A percentile compares a stretch with the other conserved stretches of the same genome.
Conservation (phyloP, 2,113 vertebrate species). For the Toxotes chatareus region DNA sequence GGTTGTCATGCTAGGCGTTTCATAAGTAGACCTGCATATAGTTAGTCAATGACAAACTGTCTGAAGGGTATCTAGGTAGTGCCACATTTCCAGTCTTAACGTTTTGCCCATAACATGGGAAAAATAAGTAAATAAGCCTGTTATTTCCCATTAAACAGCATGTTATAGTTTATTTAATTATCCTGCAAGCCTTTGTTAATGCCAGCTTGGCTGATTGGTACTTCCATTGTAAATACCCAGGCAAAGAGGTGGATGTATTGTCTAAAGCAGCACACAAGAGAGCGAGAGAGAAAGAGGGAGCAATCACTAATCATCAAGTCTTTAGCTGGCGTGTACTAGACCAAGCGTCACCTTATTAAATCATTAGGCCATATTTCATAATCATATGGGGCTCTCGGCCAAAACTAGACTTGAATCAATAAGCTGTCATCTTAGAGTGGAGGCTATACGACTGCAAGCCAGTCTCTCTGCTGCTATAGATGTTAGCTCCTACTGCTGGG, state of each 20-base stretch:
- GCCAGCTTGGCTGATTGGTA: not conserved
- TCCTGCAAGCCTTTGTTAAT: not conserved
- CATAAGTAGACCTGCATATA: slow-evolving; percentile 28
- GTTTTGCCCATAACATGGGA: not conserved
- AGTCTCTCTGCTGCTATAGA: slow-evolving; percentile 38
- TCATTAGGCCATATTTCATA: slow-evolving; percentile 73
- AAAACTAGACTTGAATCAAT: slow-evolving; percentile 67
- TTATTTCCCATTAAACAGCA: not conserved
- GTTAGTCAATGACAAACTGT: slow-evolving; percentile 40
- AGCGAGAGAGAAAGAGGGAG: slow-evolving; percentile 15
- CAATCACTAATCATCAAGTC: slow-evolving; percentile 61
- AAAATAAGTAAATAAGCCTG: too few relatives aligned
- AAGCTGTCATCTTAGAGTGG: slow-evolving; percentile 58
- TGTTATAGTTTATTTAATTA: not conserved
- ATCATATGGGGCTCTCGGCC: slow-evolving; percentile 58
- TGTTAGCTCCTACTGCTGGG: slow-evolving; percentile 27
- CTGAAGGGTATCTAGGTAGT: not conserved
- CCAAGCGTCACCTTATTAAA: slow-evolving; percentile 68
- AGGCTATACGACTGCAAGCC: slow-evolving; percentile 39
- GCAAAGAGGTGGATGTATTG: not conserved
- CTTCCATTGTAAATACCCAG: slow-evolving; percentile 17
- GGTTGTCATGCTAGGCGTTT: slow-evolving; percentile 31
- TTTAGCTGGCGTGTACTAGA: slow-evolving; percentile 68
- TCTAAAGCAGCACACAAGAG: not conserved
- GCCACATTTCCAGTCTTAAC: not conserved